phyloP scores from a whole-genome alignment of 2,113 vertebrate genomes.

The Leptosomus discolor region DNA sequence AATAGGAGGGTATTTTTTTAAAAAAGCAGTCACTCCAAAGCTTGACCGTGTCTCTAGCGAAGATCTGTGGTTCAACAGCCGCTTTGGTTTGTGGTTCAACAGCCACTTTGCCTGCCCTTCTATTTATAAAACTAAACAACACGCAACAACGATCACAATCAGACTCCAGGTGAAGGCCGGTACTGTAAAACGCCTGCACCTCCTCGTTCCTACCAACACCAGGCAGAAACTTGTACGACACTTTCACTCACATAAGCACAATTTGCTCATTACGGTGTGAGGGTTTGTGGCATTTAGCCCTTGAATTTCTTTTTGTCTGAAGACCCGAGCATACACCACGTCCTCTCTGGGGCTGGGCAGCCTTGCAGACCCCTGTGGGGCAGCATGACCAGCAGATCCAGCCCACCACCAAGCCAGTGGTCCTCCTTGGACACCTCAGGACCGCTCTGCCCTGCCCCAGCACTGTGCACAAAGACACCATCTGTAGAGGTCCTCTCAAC shows the following conservation, averaged over 20 bases:
- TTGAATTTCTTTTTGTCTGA: neutral
- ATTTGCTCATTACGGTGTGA: fast-evolving
- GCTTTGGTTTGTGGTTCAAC: neutral
- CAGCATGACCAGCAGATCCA: neutral
- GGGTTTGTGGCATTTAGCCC: neutral
- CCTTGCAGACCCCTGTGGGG: neutral
- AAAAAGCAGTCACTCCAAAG: neutral
- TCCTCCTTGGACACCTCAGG: too few species aligned
- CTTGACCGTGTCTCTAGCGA: neutral
- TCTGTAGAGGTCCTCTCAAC: neutral
- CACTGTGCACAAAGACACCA: fast-evolving
- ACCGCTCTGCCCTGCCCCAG: neutral
- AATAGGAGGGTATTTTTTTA: neutral
- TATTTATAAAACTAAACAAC: neutral
- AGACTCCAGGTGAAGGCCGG: neutral
- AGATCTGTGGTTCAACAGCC: neutral
- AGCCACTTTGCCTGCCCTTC: neutral
- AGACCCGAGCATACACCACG: neutral
- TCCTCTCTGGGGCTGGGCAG: neutral
- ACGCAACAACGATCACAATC: neutral
- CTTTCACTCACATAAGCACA: fast-evolving
- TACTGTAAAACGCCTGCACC: neutral
- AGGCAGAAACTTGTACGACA: fast-evolving
- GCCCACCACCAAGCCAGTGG: neutral
- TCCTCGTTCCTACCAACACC: fast-evolving